Evolutionary conservation across 2,888 invertebrate genomes (phyloP).

Genomic region (Hydrotaea cyrtoneurina): DNA sequence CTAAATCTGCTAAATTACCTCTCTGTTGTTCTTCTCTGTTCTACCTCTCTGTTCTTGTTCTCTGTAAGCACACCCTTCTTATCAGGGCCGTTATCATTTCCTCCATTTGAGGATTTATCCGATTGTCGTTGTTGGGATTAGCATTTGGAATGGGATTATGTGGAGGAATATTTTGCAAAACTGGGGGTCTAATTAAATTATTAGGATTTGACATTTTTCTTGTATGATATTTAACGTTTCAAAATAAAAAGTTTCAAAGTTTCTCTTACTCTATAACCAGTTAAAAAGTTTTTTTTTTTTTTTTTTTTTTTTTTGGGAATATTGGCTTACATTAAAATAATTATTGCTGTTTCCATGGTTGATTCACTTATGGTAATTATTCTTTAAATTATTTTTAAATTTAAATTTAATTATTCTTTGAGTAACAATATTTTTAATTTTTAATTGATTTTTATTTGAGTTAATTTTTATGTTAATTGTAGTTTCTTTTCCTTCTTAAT

Average conservation of each 20-base stretch:
- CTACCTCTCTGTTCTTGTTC: background rate
- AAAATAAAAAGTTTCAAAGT: background rate
- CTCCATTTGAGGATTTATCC: background rate
- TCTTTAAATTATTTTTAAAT: background rate
- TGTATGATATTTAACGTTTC: background rate
- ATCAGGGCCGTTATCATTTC: background rate
- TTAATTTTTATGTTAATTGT: conserved; percentile 1
- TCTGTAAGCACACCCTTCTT: conserved; percentile 1
- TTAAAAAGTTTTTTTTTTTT: background rate
- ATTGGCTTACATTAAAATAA: background rate
- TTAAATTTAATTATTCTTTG: conserved; percentile 1
- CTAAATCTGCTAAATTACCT: conserved; percentile 11
- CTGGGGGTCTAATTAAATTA: conserved; percentile 42
- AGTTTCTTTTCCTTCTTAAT: background rate
- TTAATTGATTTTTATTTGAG: background rate
- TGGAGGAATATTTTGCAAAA: conserved; percentile 28
- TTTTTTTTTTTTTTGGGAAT: background rate
- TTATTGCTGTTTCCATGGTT: background rate
- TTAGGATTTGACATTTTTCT: conserved; percentile 40
- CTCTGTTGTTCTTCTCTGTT: background rate
- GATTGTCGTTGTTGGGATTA: background rate
- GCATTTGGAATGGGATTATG: conserved; percentile 7
- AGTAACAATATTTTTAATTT: background rate
- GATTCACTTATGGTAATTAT: background rate
- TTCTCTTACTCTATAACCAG: conserved; percentile 10